Percentiles rank a stretch among this genome's conserved stretches.
Conservation (phyloP, 2,888 invertebrate genomes). For the Nephrocerus scutellatus region DNA sequence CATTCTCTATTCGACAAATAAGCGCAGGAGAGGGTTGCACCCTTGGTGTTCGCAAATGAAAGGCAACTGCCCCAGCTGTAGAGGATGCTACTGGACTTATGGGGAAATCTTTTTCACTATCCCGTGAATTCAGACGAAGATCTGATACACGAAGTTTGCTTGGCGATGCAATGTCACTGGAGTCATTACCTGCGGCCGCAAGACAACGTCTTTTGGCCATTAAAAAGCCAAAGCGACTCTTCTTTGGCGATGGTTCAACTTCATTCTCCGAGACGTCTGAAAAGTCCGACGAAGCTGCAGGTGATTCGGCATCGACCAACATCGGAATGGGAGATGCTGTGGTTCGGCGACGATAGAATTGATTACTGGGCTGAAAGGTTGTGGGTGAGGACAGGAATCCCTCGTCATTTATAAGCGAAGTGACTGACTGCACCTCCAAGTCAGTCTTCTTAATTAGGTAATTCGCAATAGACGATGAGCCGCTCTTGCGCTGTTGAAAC, state of each 20-base stretch:
- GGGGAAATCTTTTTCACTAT: constrained; percentile 50
- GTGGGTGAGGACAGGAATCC: constrained; percentile 42
- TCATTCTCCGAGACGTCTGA: constrained; percentile 61
- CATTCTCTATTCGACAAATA: constrained; percentile 29
- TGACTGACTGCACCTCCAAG: constrained; percentile 70
- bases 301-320: constrained; percentile 41
- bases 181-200: constrained; percentile 29
- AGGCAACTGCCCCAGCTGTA: constrained; percentile 6
- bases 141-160: constrained; percentile 64
- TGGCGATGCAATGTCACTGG: constrained; percentile 56
- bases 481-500: constrained; percentile 63
- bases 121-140: constrained; percentile 58
- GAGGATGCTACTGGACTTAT: constrained; percentile 30
- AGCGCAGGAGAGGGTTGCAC: constrained; percentile 33
- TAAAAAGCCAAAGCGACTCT: constrained; percentile 50
- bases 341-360: constrained; percentile 41
- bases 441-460: constrained; percentile 63
- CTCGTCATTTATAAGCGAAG: constrained; percentile 52
- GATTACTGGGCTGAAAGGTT: constrained; percentile 43
- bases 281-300: constrained; percentile 44
- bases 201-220: constrained; percentile 50
- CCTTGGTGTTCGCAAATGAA: constrained; percentile 17
- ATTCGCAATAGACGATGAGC: constrained; percentile 65
- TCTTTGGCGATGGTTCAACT: constrained; percentile 70
- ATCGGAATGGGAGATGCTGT: constrained; percentile 44